Evolutionary conservation across 2,113 vertebrate genomes (phyloP).

Genomic region (Coreoperca whiteheadi): DNA sequence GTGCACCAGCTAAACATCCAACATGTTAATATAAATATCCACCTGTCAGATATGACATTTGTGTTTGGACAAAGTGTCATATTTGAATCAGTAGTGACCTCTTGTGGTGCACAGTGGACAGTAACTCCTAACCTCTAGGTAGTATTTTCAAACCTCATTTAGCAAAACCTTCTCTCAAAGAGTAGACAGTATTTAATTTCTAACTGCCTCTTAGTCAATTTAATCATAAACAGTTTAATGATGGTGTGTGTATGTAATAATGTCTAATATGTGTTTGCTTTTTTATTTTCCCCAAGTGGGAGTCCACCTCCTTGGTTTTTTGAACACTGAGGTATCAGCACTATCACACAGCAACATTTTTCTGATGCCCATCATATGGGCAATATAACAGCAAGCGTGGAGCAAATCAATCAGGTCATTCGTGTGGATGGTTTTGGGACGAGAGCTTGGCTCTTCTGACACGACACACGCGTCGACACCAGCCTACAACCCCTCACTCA

Average conservation of each 20-base stretch:
- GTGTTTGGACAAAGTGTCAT: not conserved
- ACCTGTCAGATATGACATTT: not conserved
- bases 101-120: slow-evolving; percentile 28
- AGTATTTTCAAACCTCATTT: not conserved
- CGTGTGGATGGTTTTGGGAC: not conserved
- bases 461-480: not conserved
- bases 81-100: slow-evolving; percentile 38
- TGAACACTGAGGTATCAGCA: too few species aligned
- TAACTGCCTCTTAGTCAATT: not conserved
- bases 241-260: not conserved
- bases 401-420: not conserved
- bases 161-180: not conserved
- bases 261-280: not conserved
- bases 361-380: not conserved
- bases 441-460: not conserved
- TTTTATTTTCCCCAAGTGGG: not conserved
- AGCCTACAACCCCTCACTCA: not conserved
- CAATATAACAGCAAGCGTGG: not conserved
- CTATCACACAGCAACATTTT: too few species aligned
- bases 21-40: not conserved
- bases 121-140: rapidly evolving
- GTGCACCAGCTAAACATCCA: not conserved
- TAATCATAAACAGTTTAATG: not conserved
- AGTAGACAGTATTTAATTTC: not conserved
- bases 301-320: too few species aligned